Conservation (phyloP, 1,140 invertebrate species). For the Theocolax elegans region DNA sequence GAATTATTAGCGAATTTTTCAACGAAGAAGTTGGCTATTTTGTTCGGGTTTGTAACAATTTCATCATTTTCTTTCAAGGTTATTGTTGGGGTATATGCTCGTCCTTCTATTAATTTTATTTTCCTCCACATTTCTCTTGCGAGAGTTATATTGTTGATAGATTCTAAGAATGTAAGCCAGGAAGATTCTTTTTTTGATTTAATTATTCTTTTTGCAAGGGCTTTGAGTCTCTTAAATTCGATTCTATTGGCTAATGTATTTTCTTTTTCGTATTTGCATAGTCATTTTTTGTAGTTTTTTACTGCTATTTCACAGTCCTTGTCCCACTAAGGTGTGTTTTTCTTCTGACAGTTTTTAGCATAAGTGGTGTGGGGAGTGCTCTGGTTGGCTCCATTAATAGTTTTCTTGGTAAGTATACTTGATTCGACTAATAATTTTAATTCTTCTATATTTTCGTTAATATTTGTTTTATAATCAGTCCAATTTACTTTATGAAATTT, state of each 20-base stretch:
- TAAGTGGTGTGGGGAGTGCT: no score
- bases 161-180: neutral
- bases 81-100: no score
- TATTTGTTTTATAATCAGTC: constrained; percentile 33
- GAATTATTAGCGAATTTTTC: neutral
- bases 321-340: constrained; percentile 1
- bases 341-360: no score
- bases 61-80: neutral
- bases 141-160: neutral
- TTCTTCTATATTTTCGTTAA: constrained; percentile 21
- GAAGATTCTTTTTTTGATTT: neutral
- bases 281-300: neutral
- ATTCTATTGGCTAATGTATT: neutral
- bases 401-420: no score
- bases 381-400: no score
- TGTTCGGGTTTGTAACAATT: neutral
- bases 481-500: constrained; percentile 52
- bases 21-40: neutral
- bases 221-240: no score
- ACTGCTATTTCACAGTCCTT: neutral
- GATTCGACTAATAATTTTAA: constrained; percentile 38
- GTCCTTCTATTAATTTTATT: neutral
- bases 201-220: constrained; percentile 4
- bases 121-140: neutral
- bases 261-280: constrained; percentile 7